Evolutionary conservation across 2,888 invertebrate genomes (phyloP), one percentile per base, ranked within the genome.

Genomic region (Gerosis bhagava): DNA sequence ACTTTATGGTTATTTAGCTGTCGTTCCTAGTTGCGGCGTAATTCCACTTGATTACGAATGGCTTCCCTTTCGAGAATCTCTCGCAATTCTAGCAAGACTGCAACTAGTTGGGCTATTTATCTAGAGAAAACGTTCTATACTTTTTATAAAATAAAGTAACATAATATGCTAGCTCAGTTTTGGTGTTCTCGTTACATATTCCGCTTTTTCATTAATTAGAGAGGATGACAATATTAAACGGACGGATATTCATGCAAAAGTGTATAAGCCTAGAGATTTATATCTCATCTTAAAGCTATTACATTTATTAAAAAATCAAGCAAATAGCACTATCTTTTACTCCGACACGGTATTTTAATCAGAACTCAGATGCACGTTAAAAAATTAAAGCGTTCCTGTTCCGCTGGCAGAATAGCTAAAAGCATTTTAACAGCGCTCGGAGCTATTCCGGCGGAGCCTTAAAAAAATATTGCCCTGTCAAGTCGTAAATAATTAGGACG

Each of bases 381-480:
- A 45, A 37, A 31, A 45, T 37, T 36, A 37, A 45, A 37, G 31
- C 28, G 24, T 45, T n/a, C 31, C 35, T 28, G 31, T 45, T 45
- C 44, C 45, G 45, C 37, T 37, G 36, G 45, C 45, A 37, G 36
- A 45, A 45, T 45, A 45, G 37, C 45, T 45, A 45, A 45, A 45
- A 45, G 37, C 45, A 37, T 45, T 45, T 45, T 45, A 45, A 45
- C 45, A 45, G 29, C 44, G 28, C 29, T 44, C 36, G 7, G 28
- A 36, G 45, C 45, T 45, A 45, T 45, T 37, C 37, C 45, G 28
- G 36, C 24, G 45, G 35, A 45, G 45, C 45, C 45, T 45, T 45
- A 45, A 45, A 45, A 40, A 44, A 45, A 45, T 45, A 45, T 45
- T 45, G 45, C 36, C 45, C 45, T 45, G 45, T 45, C 45, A 45